Conservation (phyloP, 2,113 vertebrate species). For the Pomatorhinus ruficollis region DNA sequence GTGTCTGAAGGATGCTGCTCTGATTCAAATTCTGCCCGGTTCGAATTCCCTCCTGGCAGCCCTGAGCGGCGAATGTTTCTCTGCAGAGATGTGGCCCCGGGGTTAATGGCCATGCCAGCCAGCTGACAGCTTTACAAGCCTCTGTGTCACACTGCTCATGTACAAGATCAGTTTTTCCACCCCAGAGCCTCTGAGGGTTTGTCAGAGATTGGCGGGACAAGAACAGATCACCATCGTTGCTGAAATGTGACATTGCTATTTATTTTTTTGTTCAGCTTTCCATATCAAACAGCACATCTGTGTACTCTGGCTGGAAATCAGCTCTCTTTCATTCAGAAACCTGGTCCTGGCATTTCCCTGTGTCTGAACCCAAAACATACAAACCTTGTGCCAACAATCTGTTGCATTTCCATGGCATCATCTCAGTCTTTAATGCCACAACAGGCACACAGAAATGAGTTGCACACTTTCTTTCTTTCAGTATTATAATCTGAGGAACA, state of each 20-base stretch:
- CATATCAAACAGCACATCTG: neutral
- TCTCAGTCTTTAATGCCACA: neutral
- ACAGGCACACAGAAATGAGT: neutral
- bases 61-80: no score
- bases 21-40: neutral
- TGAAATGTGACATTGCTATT: neutral
- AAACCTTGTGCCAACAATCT: neutral
- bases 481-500: neutral
- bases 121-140: neutral
- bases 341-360: neutral
- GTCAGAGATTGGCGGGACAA: neutral
- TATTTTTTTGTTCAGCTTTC: neutral
- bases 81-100: neutral
- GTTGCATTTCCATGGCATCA: neutral
- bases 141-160: rapidly evolving
- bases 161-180: neutral
- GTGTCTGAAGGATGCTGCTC: neutral
- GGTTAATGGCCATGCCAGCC: neutral
- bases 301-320: neutral
- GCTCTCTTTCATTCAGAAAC: neutral
- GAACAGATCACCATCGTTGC: neutral
- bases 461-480: neutral
- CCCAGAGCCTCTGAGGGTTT: neutral
- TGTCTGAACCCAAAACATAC: neutral
- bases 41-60: neutral